A percentile compares a stretch with the other conserved stretches of the same genome.
phyloP scores from a whole-genome alignment of 2,888 invertebrate species.

The Drosophila rubida region DNA sequence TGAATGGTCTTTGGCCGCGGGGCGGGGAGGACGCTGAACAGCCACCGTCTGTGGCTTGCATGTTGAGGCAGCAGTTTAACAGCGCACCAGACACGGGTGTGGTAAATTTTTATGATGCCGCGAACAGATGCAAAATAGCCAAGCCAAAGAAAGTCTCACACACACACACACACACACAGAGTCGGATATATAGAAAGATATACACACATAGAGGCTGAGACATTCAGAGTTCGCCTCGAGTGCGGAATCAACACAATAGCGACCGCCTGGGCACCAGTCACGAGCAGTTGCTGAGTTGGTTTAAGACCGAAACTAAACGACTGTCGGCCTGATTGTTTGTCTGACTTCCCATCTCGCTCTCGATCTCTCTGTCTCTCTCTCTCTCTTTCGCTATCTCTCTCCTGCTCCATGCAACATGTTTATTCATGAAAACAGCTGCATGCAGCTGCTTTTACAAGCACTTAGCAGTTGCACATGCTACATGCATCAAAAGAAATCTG shows the following conservation, averaged over 20 bases:
- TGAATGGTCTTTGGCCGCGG: constrained; percentile 28
- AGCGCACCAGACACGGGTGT: constrained; percentile 73
- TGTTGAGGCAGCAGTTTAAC: constrained; percentile 70
- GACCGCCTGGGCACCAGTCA: constrained; percentile 66
- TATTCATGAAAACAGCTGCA: constrained; percentile 50
- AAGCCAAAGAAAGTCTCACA: constrained; percentile 56
- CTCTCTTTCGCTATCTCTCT: constrained; percentile 9
- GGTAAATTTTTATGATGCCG: constrained; percentile 78
- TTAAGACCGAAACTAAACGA: constrained; percentile 50
- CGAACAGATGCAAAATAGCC: constrained; percentile 78
- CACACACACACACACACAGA: constrained; percentile 19
- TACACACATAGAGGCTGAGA: constrained; percentile 31
- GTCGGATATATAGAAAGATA: constrained; percentile 5
- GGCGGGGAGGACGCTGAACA: neutral
- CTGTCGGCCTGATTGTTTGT: constrained; percentile 53
- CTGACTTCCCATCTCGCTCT: constrained; percentile 6
- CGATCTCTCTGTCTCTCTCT: constrained; percentile 8
- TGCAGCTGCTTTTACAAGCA: constrained; percentile 2
- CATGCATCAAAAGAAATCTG: constrained; percentile 2
- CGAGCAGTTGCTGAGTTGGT: constrained; percentile 59
- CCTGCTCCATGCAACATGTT: constrained; percentile 42
- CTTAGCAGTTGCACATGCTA: neutral
- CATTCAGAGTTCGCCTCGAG: constrained; percentile 40
- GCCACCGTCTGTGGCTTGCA: constrained; percentile 32
- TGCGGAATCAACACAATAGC: constrained; percentile 63